Base-by-base conservation (phyloP, 2,888 invertebrate genomes). In the Chalcis sispes region DNA sequence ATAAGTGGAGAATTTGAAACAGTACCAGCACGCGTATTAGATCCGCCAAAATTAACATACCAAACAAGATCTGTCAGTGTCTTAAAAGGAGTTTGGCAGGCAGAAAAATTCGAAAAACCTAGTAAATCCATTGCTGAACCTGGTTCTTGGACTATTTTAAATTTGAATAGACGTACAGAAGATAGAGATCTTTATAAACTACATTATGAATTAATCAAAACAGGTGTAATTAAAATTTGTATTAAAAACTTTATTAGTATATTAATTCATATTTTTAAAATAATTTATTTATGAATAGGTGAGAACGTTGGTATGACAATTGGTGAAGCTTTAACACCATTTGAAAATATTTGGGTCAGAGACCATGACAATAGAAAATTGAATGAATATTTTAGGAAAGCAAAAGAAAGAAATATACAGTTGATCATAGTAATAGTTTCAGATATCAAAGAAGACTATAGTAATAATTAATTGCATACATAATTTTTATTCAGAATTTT, bases 21-120 rank as follows among this genome's bases (percentile, higher is more conserved):
- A 80, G 93, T 98, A 0, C 89, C 90, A 0, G 98, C 96, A 0
- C 93, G 97, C 77, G 91, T 98, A 2, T 89, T 99, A 46, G 85
- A 90, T 0, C 91, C 98, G 0, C 99, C 99, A 0, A 86, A 84
- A 59, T 88, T 99, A 61, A 90, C 92, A 67, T 95, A 96, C 83
- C 89, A 89, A n/a, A 89, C 90, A 5, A 54, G 4, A 5, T 54
- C 4, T 20, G 25, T 4, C 0, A 84, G 85, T 1, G 89, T 89
- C 83, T 79, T 2, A 0, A 90, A 81, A 83, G 93, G 86, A 80
- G 89, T 83, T 67, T 91, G 87, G 91, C 90, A 82, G 73, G 89
- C 86, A 10, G 42, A 40, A 0, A 50, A 25, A 15, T 79, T 79
- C 50, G 5, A 18, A 20, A 15, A 20, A 1, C 48, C 79, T 5